Percentiles rank a stretch among this genome's conserved stretches.
These are phyloP conservation scores for Harlomillsia oculata DNA, from an alignment of 1,140 invertebrate genomes.

Conservation along the genomic window DNA sequence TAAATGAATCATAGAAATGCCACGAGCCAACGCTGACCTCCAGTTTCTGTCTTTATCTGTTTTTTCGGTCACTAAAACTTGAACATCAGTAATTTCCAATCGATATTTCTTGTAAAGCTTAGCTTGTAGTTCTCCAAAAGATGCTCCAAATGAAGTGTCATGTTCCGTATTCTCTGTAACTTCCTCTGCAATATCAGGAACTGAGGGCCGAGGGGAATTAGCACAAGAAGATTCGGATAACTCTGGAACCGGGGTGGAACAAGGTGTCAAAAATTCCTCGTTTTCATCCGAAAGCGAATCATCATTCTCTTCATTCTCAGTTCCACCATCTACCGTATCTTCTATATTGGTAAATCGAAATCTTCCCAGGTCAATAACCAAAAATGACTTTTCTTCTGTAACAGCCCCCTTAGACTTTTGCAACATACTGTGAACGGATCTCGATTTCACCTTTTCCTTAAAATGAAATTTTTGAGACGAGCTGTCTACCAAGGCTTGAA, in stretches of 20 bases:
- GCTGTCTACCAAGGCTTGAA: neutral
- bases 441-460: neutral
- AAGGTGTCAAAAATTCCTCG: conserved; percentile 73
- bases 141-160: conserved; percentile 35
- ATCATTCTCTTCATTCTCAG: conserved; percentile 40
- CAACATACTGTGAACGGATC: neutral
- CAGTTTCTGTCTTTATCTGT: conserved; percentile 62
- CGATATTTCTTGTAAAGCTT: conserved; percentile 52
- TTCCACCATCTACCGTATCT: conserved; percentile 38
- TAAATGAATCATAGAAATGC: conserved; percentile 72
- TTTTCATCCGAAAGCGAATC: conserved; percentile 13
- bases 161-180: conserved; percentile 1
- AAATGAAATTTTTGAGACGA: neutral
- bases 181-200: conserved; percentile 6
- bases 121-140: conserved; percentile 25
- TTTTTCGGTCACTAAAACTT: conserved; percentile 58
- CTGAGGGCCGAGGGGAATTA: conserved; percentile 20
- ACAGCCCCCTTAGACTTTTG: neutral
- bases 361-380: conserved; percentile 75
- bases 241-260: conserved; percentile 69
- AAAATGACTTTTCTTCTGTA: conserved; percentile 43
- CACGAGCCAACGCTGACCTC: conserved; percentile 72
- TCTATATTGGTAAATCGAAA: conserved; percentile 60
- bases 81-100: conserved; percentile 73
- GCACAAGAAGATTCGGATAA: conserved; percentile 35